These are phyloP conservation scores for Manacus vitellinus DNA, from an alignment of 2,113 vertebrate genomes.

Conservation along the genomic window DNA sequence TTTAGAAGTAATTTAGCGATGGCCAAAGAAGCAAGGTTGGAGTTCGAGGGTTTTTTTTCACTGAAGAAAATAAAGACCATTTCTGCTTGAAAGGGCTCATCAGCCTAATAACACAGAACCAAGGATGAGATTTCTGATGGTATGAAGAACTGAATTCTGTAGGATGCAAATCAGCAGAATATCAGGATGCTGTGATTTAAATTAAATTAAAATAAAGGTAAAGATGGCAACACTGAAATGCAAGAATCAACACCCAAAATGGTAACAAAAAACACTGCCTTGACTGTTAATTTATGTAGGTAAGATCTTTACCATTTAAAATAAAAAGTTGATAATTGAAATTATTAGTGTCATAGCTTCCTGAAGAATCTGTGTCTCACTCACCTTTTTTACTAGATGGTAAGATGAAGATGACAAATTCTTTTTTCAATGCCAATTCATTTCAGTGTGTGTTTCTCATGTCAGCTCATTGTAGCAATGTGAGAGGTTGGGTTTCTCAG, in stretches of 20 bases:
- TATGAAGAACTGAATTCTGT: neutral
- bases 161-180: neutral
- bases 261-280: neutral
- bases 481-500: neutral
- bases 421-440: neutral
- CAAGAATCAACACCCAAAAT: neutral
- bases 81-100: neutral
- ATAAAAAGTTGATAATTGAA: neutral
- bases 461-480: neutral
- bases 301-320: neutral
- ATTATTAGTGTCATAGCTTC: neutral
- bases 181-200: neutral
- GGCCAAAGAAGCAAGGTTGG: neutral
- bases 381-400: neutral
- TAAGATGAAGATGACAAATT: neutral
- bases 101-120: neutral
- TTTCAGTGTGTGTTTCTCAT: neutral
- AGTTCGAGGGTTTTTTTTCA: fast-evolving
- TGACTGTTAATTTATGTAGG: neutral
- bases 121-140: neutral
- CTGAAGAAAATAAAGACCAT: neutral
- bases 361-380: neutral
- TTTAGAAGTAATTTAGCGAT: neutral
- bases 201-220: neutral
- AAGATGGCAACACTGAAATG: neutral